Evolutionary conservation across 1,140 invertebrate genomes (phyloP), one percentile per base, ranked within the genome.

Genomic region (Lepidurus couesii): DNA sequence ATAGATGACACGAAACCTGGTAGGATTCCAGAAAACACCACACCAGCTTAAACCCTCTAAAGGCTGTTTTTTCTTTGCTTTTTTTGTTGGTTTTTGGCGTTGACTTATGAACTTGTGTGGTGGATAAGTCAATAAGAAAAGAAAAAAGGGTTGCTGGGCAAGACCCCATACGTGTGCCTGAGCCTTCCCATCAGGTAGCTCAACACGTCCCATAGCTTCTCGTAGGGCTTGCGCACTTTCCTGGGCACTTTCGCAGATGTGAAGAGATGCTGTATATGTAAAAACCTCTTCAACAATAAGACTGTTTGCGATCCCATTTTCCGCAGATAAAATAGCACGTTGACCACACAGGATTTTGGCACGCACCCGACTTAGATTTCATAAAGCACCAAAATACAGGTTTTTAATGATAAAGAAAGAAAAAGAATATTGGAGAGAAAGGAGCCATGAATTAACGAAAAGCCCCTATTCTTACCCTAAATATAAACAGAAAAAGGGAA

Each of bases 321-420:
- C 53, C 53, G 16, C 34, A 34, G 34, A 7, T 65, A 7, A 21
- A 65, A 65, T 65, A 65, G n/a, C 21, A n/a, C 53, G 13, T 21
- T n/a, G 53, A 65, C 53, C 53, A 16, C 53, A 65, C 53, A 65
- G 53, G n/a, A 65, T 65, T 65, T 34, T 65, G 53, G 53, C 53
- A 65, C 53, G 53, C 53, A 65, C 53, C 5, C 6, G 13, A 65
- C 16, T 65, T 65, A 0, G 16, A 4, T 16, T 16, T n/a, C 53
- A 34, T 34, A 34, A 4, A 34, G 34, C 34, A 34, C 34, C 26
- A 34, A 34, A 34, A 34, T 34, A 34, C 34, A 34, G 34, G 34
- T 34, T 34, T 34, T 34, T 34, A 34, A 34, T 34, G 34, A 34
- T 0, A 34, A 34, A 4, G 34, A 34, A 34, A 34, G 34, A 34